Base-by-base conservation (phyloP, 2,113 vertebrate genomes). In the Phocoena phocoena region DNA sequence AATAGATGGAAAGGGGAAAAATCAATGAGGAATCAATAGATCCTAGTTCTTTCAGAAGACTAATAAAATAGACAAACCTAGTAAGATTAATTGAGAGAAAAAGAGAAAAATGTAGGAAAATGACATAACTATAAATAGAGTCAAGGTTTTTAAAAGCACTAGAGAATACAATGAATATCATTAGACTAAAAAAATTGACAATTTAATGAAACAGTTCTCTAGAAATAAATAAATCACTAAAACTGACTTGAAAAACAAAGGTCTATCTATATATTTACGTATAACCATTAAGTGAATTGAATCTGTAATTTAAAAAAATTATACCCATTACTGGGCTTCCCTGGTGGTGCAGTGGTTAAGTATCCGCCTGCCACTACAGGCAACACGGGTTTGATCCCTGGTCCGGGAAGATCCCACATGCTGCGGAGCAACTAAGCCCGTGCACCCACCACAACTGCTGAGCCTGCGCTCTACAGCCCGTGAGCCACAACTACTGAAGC, bases 201-300 rank as follows among this genome's bases (percentile, higher is more conserved):
- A 53, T 86, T 62, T 90, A 62, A 62, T 77, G 38, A 96, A 96
- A 88, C 70, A 14, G 28, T 83, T 79, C 44, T 96, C 15, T 80
- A 88, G 26, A 92, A 83, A 88, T 47, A 83, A 7, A 80, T 38
- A 83, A 82, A 50, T 60, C 44, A 94, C 55, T 79, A 87, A 92
- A 88, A 92, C 7, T 92, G 36, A 84, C 17, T 13, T 91, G 62
- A 92, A 96, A 90, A 86, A 63, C 12, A 93, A 97, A 71, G 25
- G 31, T 12, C 31, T 73, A 65, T 77, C 62, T 71, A 55, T 67
- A 67, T 67, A 76, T 47, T 80, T 65, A 23, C 70, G 44, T 76
- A 93, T 28, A 28, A 36, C 53, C 31, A 79, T 91, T 93, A 91
- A 88, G 41, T 77, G 20, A 96, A 50, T n/a, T 79, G 38, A 85